Conservation (phyloP, 2,888 invertebrate species). For the Odontocerum albicorne region DNA sequence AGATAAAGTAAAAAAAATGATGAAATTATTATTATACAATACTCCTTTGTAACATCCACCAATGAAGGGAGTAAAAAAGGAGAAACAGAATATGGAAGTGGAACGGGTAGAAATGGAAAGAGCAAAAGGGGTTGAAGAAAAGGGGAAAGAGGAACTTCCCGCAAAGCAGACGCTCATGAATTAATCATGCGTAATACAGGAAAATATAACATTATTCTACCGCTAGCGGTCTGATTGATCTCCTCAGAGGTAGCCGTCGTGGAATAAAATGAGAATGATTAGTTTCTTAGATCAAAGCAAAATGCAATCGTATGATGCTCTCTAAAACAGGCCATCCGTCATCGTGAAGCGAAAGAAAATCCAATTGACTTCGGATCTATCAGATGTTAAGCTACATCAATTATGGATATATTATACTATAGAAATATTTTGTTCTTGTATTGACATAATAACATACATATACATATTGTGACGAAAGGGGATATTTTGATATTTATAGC, state of each 20-base stretch:
- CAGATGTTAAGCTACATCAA: too few species aligned
- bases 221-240: conserved; percentile 25
- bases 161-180: conserved; percentile 32
- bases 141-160: background rate
- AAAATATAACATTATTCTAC: conserved; percentile 22
- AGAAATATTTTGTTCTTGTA: too few species aligned
- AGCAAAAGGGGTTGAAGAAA: conserved; percentile 5
- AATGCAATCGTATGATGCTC: too few species aligned
- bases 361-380: too few species aligned
- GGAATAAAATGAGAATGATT: conserved; percentile 6
- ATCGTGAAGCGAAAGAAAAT: too few species aligned
- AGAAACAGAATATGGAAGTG: background rate
- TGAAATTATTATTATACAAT: background rate
- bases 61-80: background rate
- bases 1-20: background rate
- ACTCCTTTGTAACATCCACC: background rate
- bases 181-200: conserved; percentile 31
- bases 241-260: conserved; percentile 2
- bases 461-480: too few species aligned
- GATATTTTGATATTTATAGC: too few species aligned
- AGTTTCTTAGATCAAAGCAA: conserved; percentile 6
- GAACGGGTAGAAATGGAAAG: conserved; percentile 6
- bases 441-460: too few species aligned
- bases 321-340: too few species aligned
- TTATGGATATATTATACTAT: too few species aligned